These are phyloP conservation scores for Brachionus sp. DNA, from an alignment of 1,140 invertebrate species.

Conservation along the genomic window DNA sequence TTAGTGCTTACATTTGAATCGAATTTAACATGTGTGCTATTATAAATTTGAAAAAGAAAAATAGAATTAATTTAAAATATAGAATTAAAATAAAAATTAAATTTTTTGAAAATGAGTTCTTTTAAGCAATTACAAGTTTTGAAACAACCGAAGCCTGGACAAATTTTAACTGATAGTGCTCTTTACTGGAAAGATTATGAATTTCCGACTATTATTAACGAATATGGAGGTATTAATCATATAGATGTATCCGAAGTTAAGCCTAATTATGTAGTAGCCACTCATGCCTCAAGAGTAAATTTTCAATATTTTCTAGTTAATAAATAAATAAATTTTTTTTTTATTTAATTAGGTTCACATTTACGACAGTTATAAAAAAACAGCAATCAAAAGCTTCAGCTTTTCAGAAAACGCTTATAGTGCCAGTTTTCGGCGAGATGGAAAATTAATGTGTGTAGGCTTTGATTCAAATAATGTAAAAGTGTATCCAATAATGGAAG, in stretches of 20 bases:
- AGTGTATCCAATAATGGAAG: slow-evolving; percentile 73
- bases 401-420: slow-evolving; percentile 82
- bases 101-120: neutral
- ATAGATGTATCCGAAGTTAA: slow-evolving; percentile 81
- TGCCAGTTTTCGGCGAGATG: slow-evolving; percentile 76
- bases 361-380: slow-evolving; percentile 81
- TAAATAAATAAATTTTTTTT: no score
- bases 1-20: neutral
- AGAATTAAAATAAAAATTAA: neutral
- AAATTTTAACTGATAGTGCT: slow-evolving; percentile 67
- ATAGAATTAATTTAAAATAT: neutral
- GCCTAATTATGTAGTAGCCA: slow-evolving; percentile 81
- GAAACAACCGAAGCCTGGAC: slow-evolving; percentile 50
- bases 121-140: slow-evolving; percentile 46
- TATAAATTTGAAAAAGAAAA: slow-evolving; percentile 19
- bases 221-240: slow-evolving; percentile 83
- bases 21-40: neutral
- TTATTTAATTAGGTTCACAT: slow-evolving; percentile 66
- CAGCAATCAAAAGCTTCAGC: slow-evolving; percentile 76
- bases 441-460: slow-evolving; percentile 74
- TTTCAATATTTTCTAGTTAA: neutral
- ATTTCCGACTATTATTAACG: slow-evolving; percentile 78
- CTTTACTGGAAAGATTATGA: slow-evolving; percentile 79
- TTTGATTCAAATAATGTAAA: slow-evolving; percentile 80
- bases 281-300: slow-evolving; percentile 77